Percentiles rank a stretch among this genome's conserved stretches.
Conservation (phyloP, 2,797 vertebrate species). For the Pantherophis vulpinus region DNA sequence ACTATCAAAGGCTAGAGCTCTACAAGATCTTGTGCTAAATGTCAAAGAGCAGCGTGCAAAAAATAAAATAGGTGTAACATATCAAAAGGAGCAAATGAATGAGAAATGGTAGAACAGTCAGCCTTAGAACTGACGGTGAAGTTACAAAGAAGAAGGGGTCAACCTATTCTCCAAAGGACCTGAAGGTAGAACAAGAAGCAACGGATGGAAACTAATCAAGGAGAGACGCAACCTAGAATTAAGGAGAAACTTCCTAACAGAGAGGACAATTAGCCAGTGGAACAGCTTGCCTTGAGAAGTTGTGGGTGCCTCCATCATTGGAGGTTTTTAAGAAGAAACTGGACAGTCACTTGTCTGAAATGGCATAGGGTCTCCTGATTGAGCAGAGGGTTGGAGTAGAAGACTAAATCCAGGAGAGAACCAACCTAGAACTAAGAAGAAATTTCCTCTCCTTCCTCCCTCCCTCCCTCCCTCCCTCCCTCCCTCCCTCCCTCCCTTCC, state of each 20-base stretch:
- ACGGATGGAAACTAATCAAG: neutral
- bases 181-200: neutral
- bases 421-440: too few relatives aligned
- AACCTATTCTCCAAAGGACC: neutral
- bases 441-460: too few relatives aligned
- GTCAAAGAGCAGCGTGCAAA: neutral
- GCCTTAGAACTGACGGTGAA: neutral
- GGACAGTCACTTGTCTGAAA: too few relatives aligned
- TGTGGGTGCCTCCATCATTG: too few relatives aligned
- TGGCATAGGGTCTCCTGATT: too few relatives aligned
- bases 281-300: accelerated
- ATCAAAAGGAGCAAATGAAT: neutral
- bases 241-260: neutral
- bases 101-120: neutral
- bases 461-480: too few relatives aligned
- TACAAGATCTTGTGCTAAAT: neutral
- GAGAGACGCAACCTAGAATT: neutral
- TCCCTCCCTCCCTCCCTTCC: too few relatives aligned
- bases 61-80: neutral
- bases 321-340: too few relatives aligned
- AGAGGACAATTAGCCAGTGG: neutral
- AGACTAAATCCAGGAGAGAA: too few relatives aligned
- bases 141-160: neutral
- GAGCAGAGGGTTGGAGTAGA: too few relatives aligned
- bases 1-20: neutral